These are phyloP conservation scores for Tinamus major DNA, from an alignment of 2,797 vertebrate species.

Conservation along the genomic window DNA sequence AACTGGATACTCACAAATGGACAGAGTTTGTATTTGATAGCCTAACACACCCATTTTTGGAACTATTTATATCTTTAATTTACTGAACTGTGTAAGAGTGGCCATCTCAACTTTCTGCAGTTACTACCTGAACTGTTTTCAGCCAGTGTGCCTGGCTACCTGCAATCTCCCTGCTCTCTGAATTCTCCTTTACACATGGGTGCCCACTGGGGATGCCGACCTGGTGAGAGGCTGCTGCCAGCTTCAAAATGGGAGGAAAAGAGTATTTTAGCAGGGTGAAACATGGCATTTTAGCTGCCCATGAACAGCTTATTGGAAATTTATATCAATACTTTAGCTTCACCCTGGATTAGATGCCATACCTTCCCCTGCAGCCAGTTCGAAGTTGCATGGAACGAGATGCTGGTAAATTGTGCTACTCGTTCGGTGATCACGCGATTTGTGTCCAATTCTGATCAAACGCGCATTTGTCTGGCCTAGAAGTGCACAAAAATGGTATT, in stretches of 20 bases:
- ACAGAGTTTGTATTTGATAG: background rate
- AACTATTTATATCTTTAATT: background rate
- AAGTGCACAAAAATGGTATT: background rate
- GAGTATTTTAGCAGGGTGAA: background rate
- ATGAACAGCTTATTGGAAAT: background rate
- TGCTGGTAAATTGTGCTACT: background rate
- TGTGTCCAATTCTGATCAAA: background rate
- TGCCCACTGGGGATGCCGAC: background rate
- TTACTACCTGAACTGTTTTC: background rate
- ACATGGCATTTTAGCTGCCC: background rate
- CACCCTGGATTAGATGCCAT: background rate
- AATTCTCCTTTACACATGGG: background rate
- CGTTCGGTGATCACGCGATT: background rate
- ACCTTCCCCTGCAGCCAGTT: background rate
- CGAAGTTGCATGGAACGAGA: background rate
- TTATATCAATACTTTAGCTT: background rate
- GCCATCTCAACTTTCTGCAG: background rate
- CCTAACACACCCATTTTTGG: background rate
- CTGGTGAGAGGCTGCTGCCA: background rate
- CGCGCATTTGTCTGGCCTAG: too few relatives aligned
- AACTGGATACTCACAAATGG: background rate
- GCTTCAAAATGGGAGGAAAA: background rate
- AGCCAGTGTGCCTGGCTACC: background rate
- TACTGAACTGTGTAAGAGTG: background rate
- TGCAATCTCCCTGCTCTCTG: background rate